phyloP scores from a whole-genome alignment of 2,888 invertebrate genomes.

The Mayetiola destructor region DNA sequence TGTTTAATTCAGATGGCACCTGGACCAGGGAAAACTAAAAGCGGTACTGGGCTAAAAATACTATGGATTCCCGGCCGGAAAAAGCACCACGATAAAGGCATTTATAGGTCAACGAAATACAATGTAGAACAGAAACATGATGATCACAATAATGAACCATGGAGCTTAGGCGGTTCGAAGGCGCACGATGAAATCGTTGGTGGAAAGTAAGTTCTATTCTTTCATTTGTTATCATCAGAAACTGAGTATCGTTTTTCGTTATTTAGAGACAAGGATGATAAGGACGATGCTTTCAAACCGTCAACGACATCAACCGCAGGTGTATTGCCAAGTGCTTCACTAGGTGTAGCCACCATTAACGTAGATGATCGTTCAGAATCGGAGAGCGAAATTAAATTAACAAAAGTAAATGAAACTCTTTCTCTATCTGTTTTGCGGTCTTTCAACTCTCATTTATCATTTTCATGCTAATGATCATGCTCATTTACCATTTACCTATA shows the following conservation, averaged over 20 bases:
- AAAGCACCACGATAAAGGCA: slow-evolving; percentile 29
- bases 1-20: neutral
- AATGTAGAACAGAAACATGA: slow-evolving; percentile 22
- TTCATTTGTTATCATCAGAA: too few relatives aligned
- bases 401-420: neutral
- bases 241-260: neutral
- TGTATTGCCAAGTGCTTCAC: neutral
- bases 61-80: slow-evolving; percentile 34
- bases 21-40: slow-evolving; percentile 23
- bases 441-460: neutral
- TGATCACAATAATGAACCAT: slow-evolving; percentile 31
- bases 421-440: neutral
- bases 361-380: neutral
- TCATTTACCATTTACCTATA: too few relatives aligned
- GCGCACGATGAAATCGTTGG: slow-evolving; percentile 22
- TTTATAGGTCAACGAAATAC: slow-evolving; percentile 26
- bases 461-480: too few relatives aligned
- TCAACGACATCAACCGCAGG: too few relatives aligned
- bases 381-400: neutral
- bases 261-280: slow-evolving; percentile 1
- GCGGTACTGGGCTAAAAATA: slow-evolving; percentile 28
- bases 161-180: slow-evolving; percentile 32
- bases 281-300: neutral
- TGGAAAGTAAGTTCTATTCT: neutral
- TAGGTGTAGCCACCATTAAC: neutral